Conservation (phyloP, 1,140 invertebrate species). For the Heliconius congener region DNA sequence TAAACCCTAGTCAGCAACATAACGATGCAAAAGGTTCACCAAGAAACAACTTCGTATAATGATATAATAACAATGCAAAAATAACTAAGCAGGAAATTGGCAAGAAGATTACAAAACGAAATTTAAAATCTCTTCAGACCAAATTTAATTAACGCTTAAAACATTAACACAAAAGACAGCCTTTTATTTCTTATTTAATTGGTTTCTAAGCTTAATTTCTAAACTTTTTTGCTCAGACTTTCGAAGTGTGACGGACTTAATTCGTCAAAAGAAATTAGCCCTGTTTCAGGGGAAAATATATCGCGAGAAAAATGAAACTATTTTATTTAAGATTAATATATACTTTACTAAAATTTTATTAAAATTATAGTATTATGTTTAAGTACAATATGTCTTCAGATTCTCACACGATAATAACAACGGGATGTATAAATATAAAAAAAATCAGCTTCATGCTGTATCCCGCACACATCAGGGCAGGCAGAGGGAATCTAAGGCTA, state of each 20-base stretch:
- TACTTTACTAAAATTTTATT: background rate
- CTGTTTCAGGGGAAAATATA: background rate
- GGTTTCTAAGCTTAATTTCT: slow-evolving; percentile 2
- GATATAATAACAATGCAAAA: background rate
- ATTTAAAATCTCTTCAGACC: slow-evolving; percentile 9
- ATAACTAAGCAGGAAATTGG: background rate
- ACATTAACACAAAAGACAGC: background rate
- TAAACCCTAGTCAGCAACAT: background rate
- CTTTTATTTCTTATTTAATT: slow-evolving; percentile 21
- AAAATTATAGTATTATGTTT: background rate
- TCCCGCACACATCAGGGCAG: too few species aligned
- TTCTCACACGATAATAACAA: too few species aligned
- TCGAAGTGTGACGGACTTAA: slow-evolving; percentile 25
- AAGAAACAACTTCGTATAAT: background rate
- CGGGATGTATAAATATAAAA: too few species aligned
- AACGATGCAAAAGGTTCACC: background rate
- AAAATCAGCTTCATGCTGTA: too few species aligned
- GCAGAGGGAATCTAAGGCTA: too few species aligned
- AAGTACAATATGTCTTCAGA: background rate
- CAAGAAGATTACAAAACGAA: background rate
- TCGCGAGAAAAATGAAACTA: background rate
- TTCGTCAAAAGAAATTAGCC: slow-evolving; percentile 30
- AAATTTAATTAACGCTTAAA: slow-evolving; percentile 13
- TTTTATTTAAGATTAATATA: background rate
- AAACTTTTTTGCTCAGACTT: slow-evolving; percentile 5